Conservation (phyloP, 2,888 invertebrate genomes). For the Eilema caniola region DNA sequence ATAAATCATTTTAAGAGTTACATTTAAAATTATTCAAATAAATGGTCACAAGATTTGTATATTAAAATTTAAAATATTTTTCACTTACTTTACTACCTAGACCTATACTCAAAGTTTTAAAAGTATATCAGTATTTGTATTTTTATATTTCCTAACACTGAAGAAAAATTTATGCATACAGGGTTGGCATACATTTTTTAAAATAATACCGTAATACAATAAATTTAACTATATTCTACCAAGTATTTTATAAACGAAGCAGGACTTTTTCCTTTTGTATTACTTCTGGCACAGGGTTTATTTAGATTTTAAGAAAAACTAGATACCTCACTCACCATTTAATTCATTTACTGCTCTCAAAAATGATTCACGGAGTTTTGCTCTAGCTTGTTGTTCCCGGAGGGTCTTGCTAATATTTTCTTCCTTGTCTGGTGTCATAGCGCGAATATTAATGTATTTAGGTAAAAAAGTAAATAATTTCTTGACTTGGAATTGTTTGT, state of each 20-base stretch:
- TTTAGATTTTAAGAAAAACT: background rate
- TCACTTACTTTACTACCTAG: too few species aligned
- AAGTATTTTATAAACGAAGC: too few species aligned
- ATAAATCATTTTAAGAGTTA: background rate
- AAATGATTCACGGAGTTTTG: slow-evolving; percentile 73
- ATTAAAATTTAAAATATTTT: too few species aligned
- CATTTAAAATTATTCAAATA: background rate
- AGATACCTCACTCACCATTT: slow-evolving; percentile 63
- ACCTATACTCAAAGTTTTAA: too few species aligned
- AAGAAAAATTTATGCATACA: background rate
- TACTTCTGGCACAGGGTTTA: background rate
- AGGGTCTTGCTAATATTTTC: slow-evolving; percentile 39
- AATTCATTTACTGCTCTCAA: slow-evolving; percentile 67
- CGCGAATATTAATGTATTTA: background rate
- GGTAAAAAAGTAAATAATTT: background rate
- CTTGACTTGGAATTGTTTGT: background rate
- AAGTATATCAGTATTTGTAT: too few species aligned
- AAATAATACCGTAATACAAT: too few species aligned
- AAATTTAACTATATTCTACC: too few species aligned
- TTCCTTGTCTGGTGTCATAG: slow-evolving; percentile 35
- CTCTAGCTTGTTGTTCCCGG: slow-evolving; percentile 65
- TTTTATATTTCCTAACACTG: background rate
- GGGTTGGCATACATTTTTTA: too few species aligned
- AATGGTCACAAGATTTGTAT: background rate
- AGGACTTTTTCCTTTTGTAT: too few species aligned